Evolutionary conservation across 2,797 vertebrate genomes (phyloP).

Genomic region (Knipowitschia caucasica): DNA sequence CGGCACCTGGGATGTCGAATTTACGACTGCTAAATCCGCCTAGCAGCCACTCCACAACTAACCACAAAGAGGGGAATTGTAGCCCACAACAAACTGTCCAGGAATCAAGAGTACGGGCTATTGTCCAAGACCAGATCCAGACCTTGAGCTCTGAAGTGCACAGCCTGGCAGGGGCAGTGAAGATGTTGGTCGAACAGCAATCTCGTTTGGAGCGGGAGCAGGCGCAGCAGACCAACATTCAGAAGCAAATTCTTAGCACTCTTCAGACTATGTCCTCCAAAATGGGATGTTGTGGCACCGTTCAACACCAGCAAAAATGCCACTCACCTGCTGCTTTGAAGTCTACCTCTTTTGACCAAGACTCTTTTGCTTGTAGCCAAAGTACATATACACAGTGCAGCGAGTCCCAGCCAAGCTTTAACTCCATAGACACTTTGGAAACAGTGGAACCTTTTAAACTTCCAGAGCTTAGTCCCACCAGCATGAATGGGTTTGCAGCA

Average conservation of each 20-base stretch:
- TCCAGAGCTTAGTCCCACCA: constrained; percentile 59
- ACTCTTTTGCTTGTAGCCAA: constrained; percentile 59
- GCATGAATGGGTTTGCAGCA: constrained; percentile 71
- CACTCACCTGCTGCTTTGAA: constrained; percentile 42
- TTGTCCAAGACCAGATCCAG: constrained; percentile 77
- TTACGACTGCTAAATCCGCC: constrained; percentile 47
- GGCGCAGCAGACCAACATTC: constrained; percentile 81
- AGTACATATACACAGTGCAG: constrained; percentile 65
- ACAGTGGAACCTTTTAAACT: constrained; percentile 72
- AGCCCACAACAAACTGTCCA: constrained; percentile 53
- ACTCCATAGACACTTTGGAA: constrained; percentile 66
- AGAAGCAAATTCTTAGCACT: constrained; percentile 82
- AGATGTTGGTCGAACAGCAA: constrained; percentile 79
- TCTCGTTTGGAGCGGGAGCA: constrained; percentile 79
- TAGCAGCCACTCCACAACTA: constrained; percentile 25
- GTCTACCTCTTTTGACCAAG: constrained; percentile 64
- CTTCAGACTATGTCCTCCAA: constrained; percentile 78
- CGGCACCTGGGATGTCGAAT: constrained; percentile 32
- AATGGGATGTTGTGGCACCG: constrained; percentile 45
- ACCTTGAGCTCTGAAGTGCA: constrained; percentile 75
- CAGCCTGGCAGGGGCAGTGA: constrained; percentile 76
- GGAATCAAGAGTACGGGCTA: constrained; percentile 37
- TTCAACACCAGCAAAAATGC: constrained; percentile 50
- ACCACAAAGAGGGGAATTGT: constrained; percentile 48
- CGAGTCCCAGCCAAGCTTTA: constrained; percentile 66